Conservation (phyloP, 2,797 vertebrate genomes). For the Pipistrellus nathusii region DNA sequence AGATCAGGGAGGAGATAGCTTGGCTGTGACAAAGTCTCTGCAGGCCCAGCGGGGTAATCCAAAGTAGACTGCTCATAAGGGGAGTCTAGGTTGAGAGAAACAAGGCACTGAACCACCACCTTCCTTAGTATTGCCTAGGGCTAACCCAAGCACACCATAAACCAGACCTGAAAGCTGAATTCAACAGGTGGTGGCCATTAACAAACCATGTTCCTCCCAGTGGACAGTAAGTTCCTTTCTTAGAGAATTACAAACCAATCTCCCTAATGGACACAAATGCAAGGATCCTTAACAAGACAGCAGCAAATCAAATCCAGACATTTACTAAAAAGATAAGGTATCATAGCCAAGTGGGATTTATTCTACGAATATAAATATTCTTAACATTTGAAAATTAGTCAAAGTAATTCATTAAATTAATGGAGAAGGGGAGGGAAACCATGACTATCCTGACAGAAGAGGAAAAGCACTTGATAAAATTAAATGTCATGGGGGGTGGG, state of each 20-base stretch:
- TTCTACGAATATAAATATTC: neutral
- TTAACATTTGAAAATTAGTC: neutral
- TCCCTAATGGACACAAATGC: neutral
- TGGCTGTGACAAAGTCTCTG: neutral
- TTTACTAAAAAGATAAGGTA: neutral
- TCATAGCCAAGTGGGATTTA: neutral
- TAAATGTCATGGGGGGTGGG: neutral
- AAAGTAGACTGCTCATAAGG: neutral
- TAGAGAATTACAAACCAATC: neutral
- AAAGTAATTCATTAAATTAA: neutral
- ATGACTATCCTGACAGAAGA: neutral
- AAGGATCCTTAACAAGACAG: neutral
- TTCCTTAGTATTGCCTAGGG: neutral
- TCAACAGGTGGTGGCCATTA: neutral
- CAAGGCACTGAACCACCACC: neutral
- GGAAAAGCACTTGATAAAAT: neutral
- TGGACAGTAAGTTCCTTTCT: neutral
- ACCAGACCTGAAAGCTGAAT: neutral
- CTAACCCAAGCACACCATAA: too few relatives aligned
- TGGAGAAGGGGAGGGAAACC: neutral
- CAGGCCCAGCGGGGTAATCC: neutral
- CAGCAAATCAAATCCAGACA: neutral
- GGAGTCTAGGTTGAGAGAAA: neutral
- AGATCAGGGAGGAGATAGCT: neutral
- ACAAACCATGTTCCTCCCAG: neutral